phyloP scores from a whole-genome alignment of 2,797 vertebrate genomes.

The Capromys pilorides region DNA sequence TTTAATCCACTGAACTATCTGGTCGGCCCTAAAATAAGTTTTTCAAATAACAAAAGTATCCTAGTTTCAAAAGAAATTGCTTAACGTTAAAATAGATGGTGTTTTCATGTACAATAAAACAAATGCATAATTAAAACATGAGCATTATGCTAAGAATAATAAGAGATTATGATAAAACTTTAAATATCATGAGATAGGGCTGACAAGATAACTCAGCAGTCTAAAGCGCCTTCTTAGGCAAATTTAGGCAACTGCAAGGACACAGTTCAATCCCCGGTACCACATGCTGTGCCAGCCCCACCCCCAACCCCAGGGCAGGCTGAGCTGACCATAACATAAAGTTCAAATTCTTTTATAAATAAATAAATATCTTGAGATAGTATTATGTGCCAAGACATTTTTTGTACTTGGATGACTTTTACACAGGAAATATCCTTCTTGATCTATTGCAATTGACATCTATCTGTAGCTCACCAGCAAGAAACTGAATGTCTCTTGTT shows the following conservation, averaged over 20 bases:
- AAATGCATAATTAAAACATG: slow-evolving; percentile 75
- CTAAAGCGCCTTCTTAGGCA: too few relatives aligned
- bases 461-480: slow-evolving; percentile 55
- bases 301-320: too few relatives aligned
- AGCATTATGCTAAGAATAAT: slow-evolving; percentile 67
- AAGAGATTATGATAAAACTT: slow-evolving; percentile 65
- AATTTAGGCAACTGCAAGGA: too few relatives aligned
- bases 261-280: too few relatives aligned
- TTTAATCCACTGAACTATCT: too few relatives aligned
- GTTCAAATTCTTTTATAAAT: too few relatives aligned
- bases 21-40: neutral
- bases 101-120: slow-evolving; percentile 77
- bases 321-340: too few relatives aligned
- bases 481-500: slow-evolving; percentile 72
- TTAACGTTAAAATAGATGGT: slow-evolving; percentile 80
- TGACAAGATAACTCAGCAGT: too few relatives aligned
- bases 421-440: neutral
- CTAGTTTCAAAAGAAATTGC: slow-evolving; percentile 78
- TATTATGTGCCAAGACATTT: slow-evolving; percentile 74
- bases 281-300: too few relatives aligned
- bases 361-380: slow-evolving; percentile 44
- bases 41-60: slow-evolving; percentile 77
- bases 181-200: slow-evolving; percentile 50
- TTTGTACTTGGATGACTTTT: slow-evolving; percentile 38
- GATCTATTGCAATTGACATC: slow-evolving; percentile 59